Evolutionary conservation across 2,113 vertebrate species (phyloP).

Genomic region (Dasyurus viverrinus): DNA sequence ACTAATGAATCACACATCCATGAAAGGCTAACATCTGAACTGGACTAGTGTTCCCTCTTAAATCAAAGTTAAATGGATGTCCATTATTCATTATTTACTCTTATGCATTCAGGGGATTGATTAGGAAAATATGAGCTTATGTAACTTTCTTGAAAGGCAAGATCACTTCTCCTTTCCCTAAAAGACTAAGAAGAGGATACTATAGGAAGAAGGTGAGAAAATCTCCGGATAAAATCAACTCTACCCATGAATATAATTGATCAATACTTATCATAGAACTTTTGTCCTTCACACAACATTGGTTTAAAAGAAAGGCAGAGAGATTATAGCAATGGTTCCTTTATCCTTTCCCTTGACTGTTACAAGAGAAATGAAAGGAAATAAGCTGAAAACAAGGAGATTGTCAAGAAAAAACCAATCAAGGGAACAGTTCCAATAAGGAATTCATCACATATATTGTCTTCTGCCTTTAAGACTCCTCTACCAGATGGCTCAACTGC

Average conservation of each 20-base stretch:
- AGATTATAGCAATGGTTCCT: background rate
- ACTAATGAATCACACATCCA: conserved; percentile 48
- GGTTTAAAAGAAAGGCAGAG: background rate
- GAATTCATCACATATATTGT: background rate
- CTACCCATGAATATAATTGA: background rate
- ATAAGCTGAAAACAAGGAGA: background rate
- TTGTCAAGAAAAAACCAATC: background rate
- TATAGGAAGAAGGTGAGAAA: background rate
- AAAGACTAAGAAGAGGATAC: conserved; percentile 14
- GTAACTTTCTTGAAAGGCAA: background rate
- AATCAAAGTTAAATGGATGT: conserved; percentile 21
- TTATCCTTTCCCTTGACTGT: background rate
- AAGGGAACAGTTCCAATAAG: conserved; percentile 27
- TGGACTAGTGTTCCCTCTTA: conserved; percentile 40
- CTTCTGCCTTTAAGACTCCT: background rate
- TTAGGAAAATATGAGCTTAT: background rate
- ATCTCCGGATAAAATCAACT: background rate
- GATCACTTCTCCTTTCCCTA: background rate
- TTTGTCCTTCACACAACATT: conserved; percentile 44
- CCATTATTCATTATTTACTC: conserved; percentile 21
- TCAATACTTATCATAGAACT: conserved; percentile 19
- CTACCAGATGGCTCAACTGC: conserved; percentile 24
- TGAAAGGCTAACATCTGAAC: conserved; percentile 48
- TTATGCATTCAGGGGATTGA: conserved; percentile 16
- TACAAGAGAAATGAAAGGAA: conserved; percentile 18